Base-by-base conservation (phyloP, 2,113 vertebrate species). In the Poeciliopsis occidentalis region DNA sequence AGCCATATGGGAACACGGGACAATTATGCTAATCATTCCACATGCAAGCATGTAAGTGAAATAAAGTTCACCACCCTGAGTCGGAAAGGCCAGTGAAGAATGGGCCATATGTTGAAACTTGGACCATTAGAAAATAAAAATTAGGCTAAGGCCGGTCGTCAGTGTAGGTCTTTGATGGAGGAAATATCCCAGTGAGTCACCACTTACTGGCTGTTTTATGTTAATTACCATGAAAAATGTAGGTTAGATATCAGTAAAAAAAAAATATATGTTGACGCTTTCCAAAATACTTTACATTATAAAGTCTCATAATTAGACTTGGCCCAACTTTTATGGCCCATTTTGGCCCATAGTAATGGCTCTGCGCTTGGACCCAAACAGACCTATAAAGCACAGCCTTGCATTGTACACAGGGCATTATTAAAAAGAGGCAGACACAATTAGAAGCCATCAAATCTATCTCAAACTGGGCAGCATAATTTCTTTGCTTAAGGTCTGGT, bases 301-400 rank as follows among this genome's bases (percentile, higher is more conserved):
- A 76, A 11, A 83, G 76, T 30, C 85, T 85, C 83, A 87, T 91
- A 92, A 94, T 93, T 90, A 90, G 85, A 90, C 82, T 87, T 91
- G 88, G 91, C 88, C 87, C 80, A 88, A 89, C 87, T 89, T 95
- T 94, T 93, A 93, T 91, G 84, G 89, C 79, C 88, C 81, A 89
- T 89, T 92, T 90, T 93, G 89, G 90, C 84, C 88, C 80, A 75
- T 84, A 88, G 85, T 93, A 94, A 94, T 90, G 83, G 85, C 88
- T 87, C 80, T 84, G 87, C 80, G 83, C 91, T 92, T 75, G 83
- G 86, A 93, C 91, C 91, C 88, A 91, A 92, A 93, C 89, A 92
- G 92, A 83, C 94, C 90, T 89, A 91, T 94, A 94, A 94, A 94
- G 85, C 81, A 90, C 37, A 24, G 79, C 78, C 79, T 72, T 69